Conservation (phyloP, 2,888 invertebrate species). For the Drosophila testacea region DNA sequence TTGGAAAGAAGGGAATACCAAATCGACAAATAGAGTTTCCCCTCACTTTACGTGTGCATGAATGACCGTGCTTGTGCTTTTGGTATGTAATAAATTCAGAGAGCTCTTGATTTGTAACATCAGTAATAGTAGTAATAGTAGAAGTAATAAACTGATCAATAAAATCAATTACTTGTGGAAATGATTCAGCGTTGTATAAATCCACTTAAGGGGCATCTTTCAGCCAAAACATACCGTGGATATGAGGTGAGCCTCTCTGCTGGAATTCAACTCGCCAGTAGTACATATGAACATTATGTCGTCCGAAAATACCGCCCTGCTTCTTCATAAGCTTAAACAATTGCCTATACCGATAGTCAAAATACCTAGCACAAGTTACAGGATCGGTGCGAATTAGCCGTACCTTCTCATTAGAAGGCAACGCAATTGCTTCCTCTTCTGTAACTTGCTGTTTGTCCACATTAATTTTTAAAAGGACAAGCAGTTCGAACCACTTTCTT, state of each 20-base stretch:
- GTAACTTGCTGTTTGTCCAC: not conserved
- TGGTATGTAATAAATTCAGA: not conserved
- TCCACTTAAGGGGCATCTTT: slow-evolving; percentile 11
- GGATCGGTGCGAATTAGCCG: not conserved
- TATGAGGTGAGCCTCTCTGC: slow-evolving; percentile 5
- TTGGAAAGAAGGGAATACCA: slow-evolving; percentile 19
- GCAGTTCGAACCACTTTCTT: slow-evolving; percentile 3
- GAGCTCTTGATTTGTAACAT: not conserved
- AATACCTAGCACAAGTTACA: not conserved
- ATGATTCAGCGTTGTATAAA: not conserved
- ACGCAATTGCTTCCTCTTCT: not conserved
- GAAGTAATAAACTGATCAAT: slow-evolving; percentile 1
- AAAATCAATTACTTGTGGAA: slow-evolving; percentile 1
- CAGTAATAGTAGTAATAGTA: too few relatives aligned
- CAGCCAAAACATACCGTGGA: not conserved
- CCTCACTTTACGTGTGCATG: slow-evolving; percentile 15
- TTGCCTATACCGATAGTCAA: not conserved
- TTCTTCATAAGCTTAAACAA: not conserved
- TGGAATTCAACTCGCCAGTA: slow-evolving; percentile 26
- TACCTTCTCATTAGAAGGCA: not conserved
- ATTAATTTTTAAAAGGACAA: not conserved
- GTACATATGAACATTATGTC: not conserved
- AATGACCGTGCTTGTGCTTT: slow-evolving; percentile 16
- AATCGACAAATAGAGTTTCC: slow-evolving; percentile 23
- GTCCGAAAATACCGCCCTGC: not conserved